Percentiles rank a stretch among this genome's conserved stretches.
Conservation (phyloP, 2,797 vertebrate genomes). For the Pipistrellus pipistrellus region DNA sequence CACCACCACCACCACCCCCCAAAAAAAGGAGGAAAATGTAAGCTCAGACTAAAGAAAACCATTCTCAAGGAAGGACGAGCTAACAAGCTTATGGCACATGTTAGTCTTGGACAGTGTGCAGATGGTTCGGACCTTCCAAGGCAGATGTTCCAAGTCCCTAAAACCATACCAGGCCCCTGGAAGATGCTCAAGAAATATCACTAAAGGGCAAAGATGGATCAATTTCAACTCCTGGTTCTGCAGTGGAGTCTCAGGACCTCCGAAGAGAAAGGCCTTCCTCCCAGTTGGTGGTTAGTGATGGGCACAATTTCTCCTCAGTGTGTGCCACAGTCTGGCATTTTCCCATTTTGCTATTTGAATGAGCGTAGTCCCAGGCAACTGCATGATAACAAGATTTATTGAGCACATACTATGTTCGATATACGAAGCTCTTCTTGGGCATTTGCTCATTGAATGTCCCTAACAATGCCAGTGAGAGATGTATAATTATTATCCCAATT, state of each 20-base stretch:
- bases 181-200: not conserved
- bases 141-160: not conserved
- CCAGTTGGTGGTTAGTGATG: not conserved
- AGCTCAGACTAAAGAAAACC: conserved; percentile 18
- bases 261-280: not conserved
- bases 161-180: not conserved
- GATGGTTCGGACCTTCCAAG: not conserved
- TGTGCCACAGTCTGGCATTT: not conserved
- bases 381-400: not conserved
- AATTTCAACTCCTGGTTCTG: not conserved
- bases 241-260: not conserved
- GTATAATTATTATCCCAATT: not conserved
- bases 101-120: not conserved
- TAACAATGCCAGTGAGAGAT: not conserved
- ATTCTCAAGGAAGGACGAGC: not conserved
- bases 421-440: not conserved
- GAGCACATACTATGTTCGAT: not conserved
- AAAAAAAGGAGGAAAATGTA: not conserved
- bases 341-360: not conserved
- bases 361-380: not conserved
- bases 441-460: not conserved
- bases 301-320: not conserved
- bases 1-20: not conserved
- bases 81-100: not conserved
- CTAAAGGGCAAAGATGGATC: not conserved